Evolutionary conservation across 2,888 invertebrate genomes (phyloP).

Genomic region (Leucophenga maculata): DNA sequence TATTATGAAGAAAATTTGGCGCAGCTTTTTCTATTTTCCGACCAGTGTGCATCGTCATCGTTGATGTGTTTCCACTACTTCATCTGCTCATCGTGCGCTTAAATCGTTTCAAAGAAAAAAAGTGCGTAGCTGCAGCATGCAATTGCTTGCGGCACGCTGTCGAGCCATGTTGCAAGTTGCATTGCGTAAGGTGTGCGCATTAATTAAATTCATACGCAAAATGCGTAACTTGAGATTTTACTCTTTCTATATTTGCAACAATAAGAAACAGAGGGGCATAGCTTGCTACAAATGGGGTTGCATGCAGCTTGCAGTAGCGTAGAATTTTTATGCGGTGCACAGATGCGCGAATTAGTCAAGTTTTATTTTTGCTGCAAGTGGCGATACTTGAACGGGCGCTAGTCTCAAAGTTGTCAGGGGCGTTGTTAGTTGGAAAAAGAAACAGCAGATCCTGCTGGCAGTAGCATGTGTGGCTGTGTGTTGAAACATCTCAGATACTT

Average conservation of each 20-base stretch:
- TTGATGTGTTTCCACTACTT: too few relatives aligned
- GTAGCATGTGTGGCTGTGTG: slow-evolving; percentile 29
- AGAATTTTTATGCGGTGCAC: neutral
- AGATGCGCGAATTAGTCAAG: slow-evolving; percentile 4
- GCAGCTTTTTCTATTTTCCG: too few relatives aligned
- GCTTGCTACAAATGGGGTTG: too few relatives aligned
- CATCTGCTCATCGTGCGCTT: too few relatives aligned
- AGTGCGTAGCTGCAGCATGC: too few relatives aligned
- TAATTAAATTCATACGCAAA: slow-evolving; percentile 23
- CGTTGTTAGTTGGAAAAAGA: neutral
- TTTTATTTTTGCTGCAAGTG: neutral
- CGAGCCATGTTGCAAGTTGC: slow-evolving; percentile 2
- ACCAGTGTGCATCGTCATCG: too few relatives aligned
- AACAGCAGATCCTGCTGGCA: neutral
- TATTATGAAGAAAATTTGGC: too few relatives aligned
- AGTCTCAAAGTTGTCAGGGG: slow-evolving; percentile 9
- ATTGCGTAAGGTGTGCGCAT: neutral
- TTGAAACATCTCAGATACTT: slow-evolving; percentile 56
- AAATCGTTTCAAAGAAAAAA: too few relatives aligned
- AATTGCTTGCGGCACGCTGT: neutral
- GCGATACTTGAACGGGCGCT: neutral
- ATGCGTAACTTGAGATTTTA: slow-evolving; percentile 8
- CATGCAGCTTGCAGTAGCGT: too few relatives aligned
- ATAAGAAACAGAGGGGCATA: too few relatives aligned
- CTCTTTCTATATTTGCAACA: too few relatives aligned